Conservation (phyloP, 2,113 vertebrate species). For the Melanocharis versteri region DNA sequence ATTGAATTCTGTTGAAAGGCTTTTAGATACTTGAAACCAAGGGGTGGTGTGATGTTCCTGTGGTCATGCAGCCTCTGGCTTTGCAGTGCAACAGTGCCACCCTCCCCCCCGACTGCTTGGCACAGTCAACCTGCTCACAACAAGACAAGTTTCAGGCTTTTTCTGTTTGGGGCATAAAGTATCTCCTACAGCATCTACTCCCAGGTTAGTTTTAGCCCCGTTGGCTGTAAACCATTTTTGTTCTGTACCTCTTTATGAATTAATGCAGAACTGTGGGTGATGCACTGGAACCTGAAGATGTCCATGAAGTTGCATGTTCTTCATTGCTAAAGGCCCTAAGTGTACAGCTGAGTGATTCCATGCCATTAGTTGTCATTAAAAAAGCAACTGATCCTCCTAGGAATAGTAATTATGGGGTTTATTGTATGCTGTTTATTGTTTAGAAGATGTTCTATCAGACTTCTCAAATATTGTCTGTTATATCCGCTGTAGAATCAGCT, state of each 20-base stretch:
- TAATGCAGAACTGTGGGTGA: not conserved
- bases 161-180: not conserved
- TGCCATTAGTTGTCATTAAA: not conserved
- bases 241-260: not conserved
- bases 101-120: not conserved
- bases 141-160: not conserved
- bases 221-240: not conserved
- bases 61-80: not conserved
- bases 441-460: not conserved
- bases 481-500: not conserved
- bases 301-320: not conserved
- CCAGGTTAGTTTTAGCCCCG: not conserved
- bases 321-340: not conserved
- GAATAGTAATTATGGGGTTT: not conserved
- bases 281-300: not conserved
- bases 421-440: not conserved
- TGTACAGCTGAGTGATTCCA: not conserved
- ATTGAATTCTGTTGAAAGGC: not conserved
- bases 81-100: not conserved
- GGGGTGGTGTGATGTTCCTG: not conserved
- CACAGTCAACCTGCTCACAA: fast-evolving
- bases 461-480: not conserved
- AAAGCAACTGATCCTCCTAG: not conserved
- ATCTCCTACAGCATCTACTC: not conserved
- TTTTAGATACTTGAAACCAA: not conserved